Conservation (phyloP, 2,888 invertebrate genomes). For the Bombyx huttoni region DNA sequence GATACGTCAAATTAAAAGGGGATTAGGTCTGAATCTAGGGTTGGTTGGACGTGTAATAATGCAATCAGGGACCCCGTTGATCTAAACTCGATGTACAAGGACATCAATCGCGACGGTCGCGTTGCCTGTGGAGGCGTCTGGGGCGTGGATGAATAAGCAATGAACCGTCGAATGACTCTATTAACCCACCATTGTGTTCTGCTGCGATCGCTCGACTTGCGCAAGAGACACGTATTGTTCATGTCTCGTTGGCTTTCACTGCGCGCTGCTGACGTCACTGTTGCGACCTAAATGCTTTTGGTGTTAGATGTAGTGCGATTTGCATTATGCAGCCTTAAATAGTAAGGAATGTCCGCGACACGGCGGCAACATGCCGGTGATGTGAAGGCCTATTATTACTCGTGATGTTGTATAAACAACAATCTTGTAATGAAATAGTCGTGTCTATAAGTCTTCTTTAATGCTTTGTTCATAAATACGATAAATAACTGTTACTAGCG, state of each 20-base stretch:
- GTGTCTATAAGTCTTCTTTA: constrained; percentile 1
- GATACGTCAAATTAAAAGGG: too few species aligned
- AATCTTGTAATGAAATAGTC: constrained; percentile 4
- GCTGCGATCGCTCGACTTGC: constrained; percentile 51
- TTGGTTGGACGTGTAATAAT: too few species aligned
- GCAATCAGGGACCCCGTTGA: not conserved
- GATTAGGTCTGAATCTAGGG: too few species aligned
- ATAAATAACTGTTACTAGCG: not conserved
- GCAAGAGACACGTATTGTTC: constrained; percentile 67
- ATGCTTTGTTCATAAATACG: not conserved
- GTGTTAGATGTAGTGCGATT: constrained; percentile 51
- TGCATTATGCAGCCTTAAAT: constrained; percentile 44
- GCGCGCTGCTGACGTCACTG: constrained; percentile 45
- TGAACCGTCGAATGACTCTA: constrained; percentile 69
- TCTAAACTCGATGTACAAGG: constrained; percentile 26
- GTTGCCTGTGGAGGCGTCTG: constrained; percentile 53
- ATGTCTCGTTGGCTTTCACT: constrained; percentile 52
- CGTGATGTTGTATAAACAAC: constrained; percentile 2
- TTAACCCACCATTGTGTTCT: constrained; percentile 67
- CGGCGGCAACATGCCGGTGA: constrained; percentile 27
- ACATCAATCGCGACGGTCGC: constrained; percentile 51
- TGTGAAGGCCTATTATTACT: constrained; percentile 25
- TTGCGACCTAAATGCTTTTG: constrained; percentile 49
- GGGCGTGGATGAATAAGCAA: constrained; percentile 72
- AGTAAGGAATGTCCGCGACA: constrained; percentile 29